phyloP scores from a whole-genome alignment of 1,140 invertebrate genomes.

The Antheraea pernyi region DNA sequence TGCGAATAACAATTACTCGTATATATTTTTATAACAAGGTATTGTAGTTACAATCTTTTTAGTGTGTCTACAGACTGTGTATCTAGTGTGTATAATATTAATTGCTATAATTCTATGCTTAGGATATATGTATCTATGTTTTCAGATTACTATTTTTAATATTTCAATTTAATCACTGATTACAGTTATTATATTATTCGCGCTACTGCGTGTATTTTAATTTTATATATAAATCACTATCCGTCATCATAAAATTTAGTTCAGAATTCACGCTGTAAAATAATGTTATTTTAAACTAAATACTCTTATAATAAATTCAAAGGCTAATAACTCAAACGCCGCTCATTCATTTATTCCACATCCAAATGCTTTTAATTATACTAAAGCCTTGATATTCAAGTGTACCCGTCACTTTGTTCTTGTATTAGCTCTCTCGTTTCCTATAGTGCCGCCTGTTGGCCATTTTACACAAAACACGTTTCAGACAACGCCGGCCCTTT shows the following conservation, averaged over 20 bases:
- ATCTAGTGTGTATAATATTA: no score
- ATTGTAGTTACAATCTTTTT: no score
- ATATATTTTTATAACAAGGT: no score
- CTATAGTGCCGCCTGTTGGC: conserved; percentile 29
- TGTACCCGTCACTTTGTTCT: conserved; percentile 30
- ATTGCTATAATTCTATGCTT: no score
- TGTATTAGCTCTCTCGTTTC: conserved; percentile 29
- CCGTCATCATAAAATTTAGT: neutral
- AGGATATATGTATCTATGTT: no score
- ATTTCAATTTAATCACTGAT: no score
- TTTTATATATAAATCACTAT: no score
- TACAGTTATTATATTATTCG: no score
- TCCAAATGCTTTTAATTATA: conserved; percentile 8
- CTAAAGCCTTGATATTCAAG: conserved; percentile 21
- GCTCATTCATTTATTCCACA: neutral
- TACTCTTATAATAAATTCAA: neutral
- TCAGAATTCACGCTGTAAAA: neutral
- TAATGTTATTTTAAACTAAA: neutral
- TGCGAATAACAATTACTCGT: no score
- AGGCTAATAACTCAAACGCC: neutral
- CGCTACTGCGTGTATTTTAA: no score
- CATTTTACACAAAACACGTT: conserved; percentile 51
- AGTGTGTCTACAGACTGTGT: no score
- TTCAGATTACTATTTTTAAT: no score
- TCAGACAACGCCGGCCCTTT: conserved; percentile 39